phyloP scores from a whole-genome alignment of 2,113 vertebrate genomes.

The Kryptolebias marmoratus region DNA sequence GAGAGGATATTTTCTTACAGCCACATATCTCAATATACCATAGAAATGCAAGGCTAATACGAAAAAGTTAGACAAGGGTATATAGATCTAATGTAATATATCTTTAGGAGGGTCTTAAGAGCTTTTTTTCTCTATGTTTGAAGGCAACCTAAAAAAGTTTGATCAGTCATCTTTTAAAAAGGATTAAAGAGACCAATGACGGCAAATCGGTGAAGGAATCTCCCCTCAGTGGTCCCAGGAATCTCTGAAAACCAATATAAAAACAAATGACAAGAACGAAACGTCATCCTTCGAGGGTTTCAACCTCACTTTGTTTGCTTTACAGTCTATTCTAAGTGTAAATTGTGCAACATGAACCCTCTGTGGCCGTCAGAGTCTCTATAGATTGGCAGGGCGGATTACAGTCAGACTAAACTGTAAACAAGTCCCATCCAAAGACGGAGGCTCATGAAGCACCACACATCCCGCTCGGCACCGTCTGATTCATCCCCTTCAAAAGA shows the following conservation, averaged over 20 bases:
- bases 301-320: conserved; percentile 71
- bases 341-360: conserved; percentile 69
- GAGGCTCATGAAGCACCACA: conserved; percentile 46
- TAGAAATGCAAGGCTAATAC: too few species aligned
- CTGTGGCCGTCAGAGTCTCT: conserved; percentile 70
- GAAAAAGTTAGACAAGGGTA: too few species aligned
- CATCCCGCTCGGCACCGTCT: conserved; percentile 53
- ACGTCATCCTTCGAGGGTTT: conserved; percentile 59
- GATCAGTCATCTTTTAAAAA: conserved; percentile 1
- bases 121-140: neutral
- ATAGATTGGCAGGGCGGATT: conserved; percentile 64
- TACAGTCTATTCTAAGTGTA: conserved; percentile 73
- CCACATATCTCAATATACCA: too few species aligned
- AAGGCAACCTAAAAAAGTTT: neutral
- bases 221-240: conserved; percentile 33
- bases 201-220: conserved; percentile 57
- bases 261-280: conserved; percentile 73
- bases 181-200: conserved; percentile 20
- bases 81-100: neutral
- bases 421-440: conserved; percentile 69
- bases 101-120: neutral
- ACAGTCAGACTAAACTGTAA: conserved; percentile 70
- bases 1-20: too few species aligned
- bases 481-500: conserved; percentile 68
- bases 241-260: conserved; percentile 63